A percentile compares a stretch with the other conserved stretches of the same genome.
phyloP scores from a whole-genome alignment of 1,140 invertebrate species.

The Penaeus indicus region DNA sequence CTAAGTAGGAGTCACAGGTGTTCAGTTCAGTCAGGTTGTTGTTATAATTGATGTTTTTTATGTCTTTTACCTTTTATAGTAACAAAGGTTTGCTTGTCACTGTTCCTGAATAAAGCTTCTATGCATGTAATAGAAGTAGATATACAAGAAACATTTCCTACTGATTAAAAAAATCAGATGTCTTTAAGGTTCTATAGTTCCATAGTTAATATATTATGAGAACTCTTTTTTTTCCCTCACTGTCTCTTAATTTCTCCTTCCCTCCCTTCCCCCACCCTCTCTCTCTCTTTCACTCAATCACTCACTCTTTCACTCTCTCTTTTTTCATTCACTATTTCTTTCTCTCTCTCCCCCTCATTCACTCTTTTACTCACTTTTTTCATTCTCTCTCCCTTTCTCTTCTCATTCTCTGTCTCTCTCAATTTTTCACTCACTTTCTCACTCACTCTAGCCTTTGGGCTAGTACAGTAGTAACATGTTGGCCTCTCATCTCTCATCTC shows the following conservation, averaged over 20 bases:
- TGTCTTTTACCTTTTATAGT: no score
- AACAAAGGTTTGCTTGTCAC: no score
- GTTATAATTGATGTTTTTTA: no score
- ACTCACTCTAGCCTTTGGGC: no score
- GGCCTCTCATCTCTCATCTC: no score
- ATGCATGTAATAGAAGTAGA: no score
- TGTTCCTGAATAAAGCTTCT: no score
- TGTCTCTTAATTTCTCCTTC: neutral
- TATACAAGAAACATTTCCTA: no score
- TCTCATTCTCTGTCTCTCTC: neutral
- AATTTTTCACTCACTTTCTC: no score
- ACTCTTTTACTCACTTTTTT: neutral
- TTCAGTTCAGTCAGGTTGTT: no score
- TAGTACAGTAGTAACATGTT: no score
- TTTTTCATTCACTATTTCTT: constrained; percentile 22
- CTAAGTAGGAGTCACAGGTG: no score
- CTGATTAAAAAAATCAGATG: neutral
- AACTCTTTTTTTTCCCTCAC: neutral
- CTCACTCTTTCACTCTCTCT: neutral
- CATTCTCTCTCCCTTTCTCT: neutral
- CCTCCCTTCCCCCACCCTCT: neutral
- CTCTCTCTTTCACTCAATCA: neutral
- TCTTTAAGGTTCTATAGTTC: neutral
- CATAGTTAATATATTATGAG: neutral
- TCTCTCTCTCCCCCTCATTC: neutral